These are phyloP conservation scores for Pocillopora meandrina DNA, from an alignment of 92 coral and sea anemone species.

Conservation along the genomic window DNA sequence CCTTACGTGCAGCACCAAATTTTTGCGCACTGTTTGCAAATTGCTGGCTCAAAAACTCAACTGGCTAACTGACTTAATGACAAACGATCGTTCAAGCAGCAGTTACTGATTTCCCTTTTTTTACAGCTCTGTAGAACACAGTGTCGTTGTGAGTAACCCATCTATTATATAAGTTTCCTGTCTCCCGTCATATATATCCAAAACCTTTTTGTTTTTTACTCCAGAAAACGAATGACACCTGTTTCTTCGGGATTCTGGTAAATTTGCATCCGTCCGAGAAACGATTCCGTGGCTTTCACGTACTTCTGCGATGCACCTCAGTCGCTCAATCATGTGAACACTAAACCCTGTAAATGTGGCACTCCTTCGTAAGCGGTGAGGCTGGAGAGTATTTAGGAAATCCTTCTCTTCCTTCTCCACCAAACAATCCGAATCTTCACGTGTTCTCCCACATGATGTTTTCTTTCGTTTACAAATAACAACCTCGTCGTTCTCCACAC, in stretches of 20 bases:
- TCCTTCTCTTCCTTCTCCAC: slow-evolving; percentile 1
- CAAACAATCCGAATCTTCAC: neutral
- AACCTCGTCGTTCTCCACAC: slow-evolving; percentile 2
- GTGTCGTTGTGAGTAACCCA: slow-evolving; percentile 36
- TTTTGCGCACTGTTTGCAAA: too few relatives aligned
- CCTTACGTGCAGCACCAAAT: too few relatives aligned
- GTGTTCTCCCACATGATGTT: neutral
- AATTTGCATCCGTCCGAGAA: neutral
- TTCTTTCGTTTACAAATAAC: neutral
- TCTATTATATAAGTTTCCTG: slow-evolving; percentile 37
- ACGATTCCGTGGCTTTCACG: neutral
- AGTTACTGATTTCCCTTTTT: neutral
- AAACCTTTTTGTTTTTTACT: slow-evolving; percentile 26
- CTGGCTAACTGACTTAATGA: neutral
- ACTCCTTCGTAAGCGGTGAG: slow-evolving; percentile 19
- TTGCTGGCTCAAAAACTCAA: too few relatives aligned
- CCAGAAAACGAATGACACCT: slow-evolving; percentile 41
- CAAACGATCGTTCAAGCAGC: neutral
- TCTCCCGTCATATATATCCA: slow-evolving; percentile 3
- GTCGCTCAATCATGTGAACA: neutral
- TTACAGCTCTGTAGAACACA: slow-evolving; percentile 42
- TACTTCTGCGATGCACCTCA: neutral
- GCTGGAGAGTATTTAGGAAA: slow-evolving; percentile 1
- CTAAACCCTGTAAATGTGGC: slow-evolving; percentile 14
- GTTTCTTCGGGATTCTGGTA: neutral